Percentiles rank a stretch among this genome's conserved stretches.
Conservation (phyloP, 1,140 invertebrate genomes). For the Hylyphantes graminicola region DNA sequence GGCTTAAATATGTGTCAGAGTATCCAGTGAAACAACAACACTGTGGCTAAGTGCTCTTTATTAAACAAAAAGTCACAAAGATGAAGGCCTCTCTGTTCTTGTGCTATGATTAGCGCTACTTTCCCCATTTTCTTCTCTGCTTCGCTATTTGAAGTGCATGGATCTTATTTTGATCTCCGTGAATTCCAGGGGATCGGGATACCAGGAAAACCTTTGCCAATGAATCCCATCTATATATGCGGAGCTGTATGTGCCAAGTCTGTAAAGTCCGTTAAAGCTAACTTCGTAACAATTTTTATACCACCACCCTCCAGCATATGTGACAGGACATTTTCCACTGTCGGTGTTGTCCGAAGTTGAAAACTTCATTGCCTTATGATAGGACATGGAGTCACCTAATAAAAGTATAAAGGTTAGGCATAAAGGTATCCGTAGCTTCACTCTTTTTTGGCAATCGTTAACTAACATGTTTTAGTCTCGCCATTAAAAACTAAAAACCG, state of each 20-base stretch:
- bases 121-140: too few species aligned
- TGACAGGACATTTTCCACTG: neutral
- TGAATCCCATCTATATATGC: neutral
- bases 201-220: neutral
- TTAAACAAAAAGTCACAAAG: too few species aligned
- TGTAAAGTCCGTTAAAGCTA: neutral
- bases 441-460: too few species aligned
- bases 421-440: too few species aligned
- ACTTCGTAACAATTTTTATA: neutral
- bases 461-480: too few species aligned
- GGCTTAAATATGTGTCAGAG: too few species aligned
- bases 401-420: neutral
- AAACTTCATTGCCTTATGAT: neutral
- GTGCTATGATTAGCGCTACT: too few species aligned
- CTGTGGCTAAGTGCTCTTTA: too few species aligned
- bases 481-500: too few species aligned
- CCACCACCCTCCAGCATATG: neutral
- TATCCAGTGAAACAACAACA: too few species aligned
- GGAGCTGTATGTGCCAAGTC: neutral
- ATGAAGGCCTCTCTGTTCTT: too few species aligned
- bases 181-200: neutral
- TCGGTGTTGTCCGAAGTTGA: neutral
- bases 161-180: neutral
- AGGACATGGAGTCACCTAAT: slow-evolving; percentile 3
- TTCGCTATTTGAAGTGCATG: too few species aligned